Percentiles rank a stretch among this genome's conserved stretches.
Conservation (phyloP, 2,888 invertebrate species). For the Hoplodrina blanda region DNA sequence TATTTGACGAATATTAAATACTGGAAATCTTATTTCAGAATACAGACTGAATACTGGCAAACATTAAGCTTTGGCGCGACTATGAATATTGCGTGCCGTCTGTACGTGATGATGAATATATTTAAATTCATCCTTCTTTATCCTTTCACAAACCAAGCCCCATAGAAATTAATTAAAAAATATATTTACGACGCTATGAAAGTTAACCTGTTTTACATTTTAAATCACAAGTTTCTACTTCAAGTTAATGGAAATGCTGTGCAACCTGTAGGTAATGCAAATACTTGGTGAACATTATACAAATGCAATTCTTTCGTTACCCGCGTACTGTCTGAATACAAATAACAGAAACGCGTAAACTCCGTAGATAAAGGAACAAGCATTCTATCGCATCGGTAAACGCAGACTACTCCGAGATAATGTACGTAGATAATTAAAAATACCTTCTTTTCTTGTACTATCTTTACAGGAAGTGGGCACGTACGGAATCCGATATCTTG, state of each 20-base stretch:
- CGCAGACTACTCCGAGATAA: slow-evolving; percentile 54
- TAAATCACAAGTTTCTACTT: slow-evolving; percentile 56
- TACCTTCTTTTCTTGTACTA: slow-evolving; percentile 69
- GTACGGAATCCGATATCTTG: slow-evolving; percentile 84
- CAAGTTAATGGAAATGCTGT: slow-evolving; percentile 52
- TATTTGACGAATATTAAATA: slow-evolving; percentile 7
- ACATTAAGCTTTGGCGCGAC: slow-evolving; percentile 50
- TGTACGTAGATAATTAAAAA: slow-evolving; percentile 74
- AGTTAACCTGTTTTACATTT: slow-evolving; percentile 56
- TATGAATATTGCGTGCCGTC: slow-evolving; percentile 48
- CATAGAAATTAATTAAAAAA: slow-evolving; percentile 47
- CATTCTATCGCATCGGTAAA: slow-evolving; percentile 43
- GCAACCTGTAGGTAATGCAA: slow-evolving; percentile 48
- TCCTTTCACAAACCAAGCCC: slow-evolving; percentile 27
- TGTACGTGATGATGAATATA: slow-evolving; percentile 53
- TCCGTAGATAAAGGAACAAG: slow-evolving; percentile 39
- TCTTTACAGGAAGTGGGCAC: slow-evolving; percentile 68
- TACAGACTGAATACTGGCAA: slow-evolving; percentile 29
- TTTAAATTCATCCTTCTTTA: slow-evolving; percentile 29
- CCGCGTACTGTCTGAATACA: slow-evolving; percentile 44
- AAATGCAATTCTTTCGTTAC: slow-evolving; percentile 56
- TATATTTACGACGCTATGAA: slow-evolving; percentile 51
- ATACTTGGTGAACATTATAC: slow-evolving; percentile 43
- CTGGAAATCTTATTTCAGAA: slow-evolving; percentile 35
- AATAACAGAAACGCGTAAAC: slow-evolving; percentile 45